Evolutionary conservation across 2,888 invertebrate genomes (phyloP).

Genomic region (Didymodactylos carnosus): DNA sequence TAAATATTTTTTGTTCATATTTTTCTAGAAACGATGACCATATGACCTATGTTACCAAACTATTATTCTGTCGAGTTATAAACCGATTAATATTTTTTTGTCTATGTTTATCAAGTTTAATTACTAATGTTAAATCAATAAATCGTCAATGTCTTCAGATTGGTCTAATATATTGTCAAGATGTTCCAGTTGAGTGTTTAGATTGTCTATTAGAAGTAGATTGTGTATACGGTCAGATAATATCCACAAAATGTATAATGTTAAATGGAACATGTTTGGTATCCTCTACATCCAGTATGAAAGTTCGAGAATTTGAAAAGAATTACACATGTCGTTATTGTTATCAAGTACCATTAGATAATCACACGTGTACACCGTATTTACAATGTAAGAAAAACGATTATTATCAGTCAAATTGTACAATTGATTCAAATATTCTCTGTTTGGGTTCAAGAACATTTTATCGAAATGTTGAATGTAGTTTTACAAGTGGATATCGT

Average conservation of each 20-base stretch:
- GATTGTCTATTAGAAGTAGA: neutral
- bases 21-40: too few relatives aligned
- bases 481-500: slow-evolving; percentile 85
- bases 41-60: too few relatives aligned
- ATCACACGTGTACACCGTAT: slow-evolving; percentile 50
- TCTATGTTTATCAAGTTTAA: too few relatives aligned
- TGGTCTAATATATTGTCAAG: neutral
- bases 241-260: neutral
- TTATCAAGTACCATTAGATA: slow-evolving; percentile 74
- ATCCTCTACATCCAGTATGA: slow-evolving; percentile 31
- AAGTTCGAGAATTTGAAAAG: slow-evolving; percentile 44
- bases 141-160: neutral
- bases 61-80: too few relatives aligned
- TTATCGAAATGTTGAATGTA: slow-evolving; percentile 64
- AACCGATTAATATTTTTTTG: too few relatives aligned
- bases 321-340: slow-evolving; percentile 69
- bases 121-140: too few relatives aligned
- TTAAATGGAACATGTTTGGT: neutral
- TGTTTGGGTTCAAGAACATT: slow-evolving; percentile 67
- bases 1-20: too few relatives aligned
- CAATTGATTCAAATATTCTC: slow-evolving; percentile 49
- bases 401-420: slow-evolving; percentile 62
- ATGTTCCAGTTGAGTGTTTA: neutral
- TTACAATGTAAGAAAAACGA: slow-evolving; percentile 32
- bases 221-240: slow-evolving; percentile 3